Base-by-base conservation (phyloP, 2,888 invertebrate genomes). In the Oscheius onirici region DNA sequence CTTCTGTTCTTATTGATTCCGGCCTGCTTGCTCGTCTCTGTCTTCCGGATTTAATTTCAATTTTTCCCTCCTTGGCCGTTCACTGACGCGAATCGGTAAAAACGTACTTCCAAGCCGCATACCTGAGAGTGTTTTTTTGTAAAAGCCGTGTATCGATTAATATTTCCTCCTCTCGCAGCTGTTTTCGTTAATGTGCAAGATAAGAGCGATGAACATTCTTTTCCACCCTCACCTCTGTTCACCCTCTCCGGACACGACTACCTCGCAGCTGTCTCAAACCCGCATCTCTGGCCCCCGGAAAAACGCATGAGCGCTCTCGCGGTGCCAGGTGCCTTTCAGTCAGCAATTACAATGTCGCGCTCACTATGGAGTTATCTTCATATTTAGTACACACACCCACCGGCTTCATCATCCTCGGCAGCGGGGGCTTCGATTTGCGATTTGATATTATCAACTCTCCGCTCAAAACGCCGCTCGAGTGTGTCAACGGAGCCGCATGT, bases 361-460 rank as follows among this genome's bases (percentile, higher is more conserved):
- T 34, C 17, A 40, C 58, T 41, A 58, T 22, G 40, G 34, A 41
- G 24, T 15, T 58, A 58, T 11, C 28, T 46, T 63, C n/a, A 22
- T 28, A 26, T 26, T 26, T 26, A 13, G 26, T 22, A n/a, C 34
- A 26, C 34, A 22, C 49, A 44, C 22, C 61, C 58, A 15, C 46
- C 63, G 28, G 49, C 22, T 55, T 26, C 54, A 55, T 55, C n/a
- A 17, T 46, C n/a, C n/a, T 15, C 46, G 5, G n/a, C 41, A 40
- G n/a, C 22, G 22, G 44, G 24, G 63, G 8, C 34, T 49, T 63
- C 63, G 63, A 63, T 63, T 63, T 63, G 63, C 63, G 49, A 49
- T 49, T 49, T 63, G 63, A 63, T 63, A 63, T 63, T 63, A 63
- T 63, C 63, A 63, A 63, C 63, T 46, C 24, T 34, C 24, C 46